Evolutionary conservation across 2,113 vertebrate species (phyloP).

Genomic region (Bettongia penicillata): DNA sequence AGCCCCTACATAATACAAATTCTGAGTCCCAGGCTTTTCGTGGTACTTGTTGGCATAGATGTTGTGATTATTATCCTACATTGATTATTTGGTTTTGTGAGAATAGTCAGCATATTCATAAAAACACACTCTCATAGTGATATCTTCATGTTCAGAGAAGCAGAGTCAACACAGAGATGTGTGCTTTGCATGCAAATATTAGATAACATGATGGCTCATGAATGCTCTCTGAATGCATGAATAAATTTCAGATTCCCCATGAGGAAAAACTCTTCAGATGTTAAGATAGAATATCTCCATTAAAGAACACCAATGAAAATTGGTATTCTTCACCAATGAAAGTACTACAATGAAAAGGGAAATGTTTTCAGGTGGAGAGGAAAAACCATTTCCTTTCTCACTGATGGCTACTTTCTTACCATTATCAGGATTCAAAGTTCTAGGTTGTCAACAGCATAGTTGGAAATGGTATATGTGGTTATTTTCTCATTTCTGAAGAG

Average conservation of each 20-base stretch:
- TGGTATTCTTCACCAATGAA: not conserved
- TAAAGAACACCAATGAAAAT: slow-evolving; percentile 30
- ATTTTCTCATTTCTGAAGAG: slow-evolving; percentile 60
- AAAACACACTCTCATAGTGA: slow-evolving; percentile 27
- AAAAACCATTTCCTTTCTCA: slow-evolving; percentile 41
- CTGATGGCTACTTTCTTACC: slow-evolving; percentile 37
- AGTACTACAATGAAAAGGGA: slow-evolving; percentile 61
- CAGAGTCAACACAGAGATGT: slow-evolving; percentile 11
- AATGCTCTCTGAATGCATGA: slow-evolving; percentile 18
- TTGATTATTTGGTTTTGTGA: slow-evolving; percentile 29
- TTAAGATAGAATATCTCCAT: slow-evolving; percentile 54
- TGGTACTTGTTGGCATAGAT: slow-evolving; percentile 35
- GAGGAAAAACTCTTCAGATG: slow-evolving; percentile 41
- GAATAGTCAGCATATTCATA: slow-evolving; percentile 3
- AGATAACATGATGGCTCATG: slow-evolving; percentile 41
- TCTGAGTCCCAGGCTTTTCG: slow-evolving; percentile 16
- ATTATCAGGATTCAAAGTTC: slow-evolving; percentile 43
- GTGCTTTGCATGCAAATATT: slow-evolving; percentile 43
- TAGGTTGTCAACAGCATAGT: not conserved
- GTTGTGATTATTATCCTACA: slow-evolving; percentile 50
- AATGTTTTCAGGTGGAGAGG: slow-evolving; percentile 50
- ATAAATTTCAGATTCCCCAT: slow-evolving; percentile 53
- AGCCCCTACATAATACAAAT: not conserved
- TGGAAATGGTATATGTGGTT: not conserved
- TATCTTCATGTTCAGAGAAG: slow-evolving; percentile 37